Base-by-base conservation (phyloP, 2,797 vertebrate species). In the Schizopygopsis pylzovi region DNA sequence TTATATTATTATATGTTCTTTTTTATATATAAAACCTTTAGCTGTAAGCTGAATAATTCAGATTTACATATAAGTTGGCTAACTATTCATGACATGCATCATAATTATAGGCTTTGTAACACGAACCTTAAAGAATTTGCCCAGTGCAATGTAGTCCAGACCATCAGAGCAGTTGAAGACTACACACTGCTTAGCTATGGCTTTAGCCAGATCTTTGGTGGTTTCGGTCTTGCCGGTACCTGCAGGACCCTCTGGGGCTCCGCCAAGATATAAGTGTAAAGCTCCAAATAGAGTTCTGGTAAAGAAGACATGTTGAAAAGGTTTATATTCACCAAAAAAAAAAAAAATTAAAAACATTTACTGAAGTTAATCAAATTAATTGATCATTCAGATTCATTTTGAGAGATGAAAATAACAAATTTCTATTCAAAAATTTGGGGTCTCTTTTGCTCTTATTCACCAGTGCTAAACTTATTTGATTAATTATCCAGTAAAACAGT, bases 81-180 rank as follows among this genome's bases (percentile, higher is more conserved):
- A 39, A 39, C 22, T 43, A 61, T 25, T 63, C 4, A 4, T 67
- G 65, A 67, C 13, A 28, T 80, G 59, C 70, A 63, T 67, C 20
- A 84, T 41, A 83, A 52, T 1, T 70, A 11, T 37, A 68, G 6
- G 41, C 59, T 76, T 49, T 41, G 15, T 54, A 63, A 77, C 52
- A 41, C 43, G 72, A 89, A 97, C 97, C 95, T 98, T 98, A 90
- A 99, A 98, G 93, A 98, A 97, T 90, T 98, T 98, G 59, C 97
- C 97, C 82, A 98, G 91, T 25, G 97, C 97, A 41, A 98, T 94
- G 91, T 97, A 98, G 93, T 98, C 97, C 88, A 99, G 91, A 52
- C 97, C 97, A 63, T 99, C 98, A 0, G 97, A 99, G 91, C 97
- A 98, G 94, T 97, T 98, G 91, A 98, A 98, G 84, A 98, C 97